Base-by-base conservation (phyloP, 2,888 invertebrate genomes). In the Leuctra nigra region DNA sequence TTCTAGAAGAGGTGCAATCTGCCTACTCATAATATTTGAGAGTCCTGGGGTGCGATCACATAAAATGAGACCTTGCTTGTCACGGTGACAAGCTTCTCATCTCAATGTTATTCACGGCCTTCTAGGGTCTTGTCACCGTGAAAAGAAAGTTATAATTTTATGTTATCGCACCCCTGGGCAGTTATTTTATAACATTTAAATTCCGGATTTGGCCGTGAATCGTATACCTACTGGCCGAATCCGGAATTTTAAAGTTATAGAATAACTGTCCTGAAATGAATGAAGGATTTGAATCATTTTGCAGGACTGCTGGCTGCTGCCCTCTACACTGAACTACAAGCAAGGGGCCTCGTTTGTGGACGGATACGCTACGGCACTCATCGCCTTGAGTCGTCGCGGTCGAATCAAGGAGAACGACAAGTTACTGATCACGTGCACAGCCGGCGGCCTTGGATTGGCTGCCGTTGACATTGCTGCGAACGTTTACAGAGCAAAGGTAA, bases 381-480 rank as follows among this genome's bases (percentile, higher is more conserved):
- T 83, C 63, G 82, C 82, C 2, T 74, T 86, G 58, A 75, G 79
- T 63, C 66, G 71, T 16, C 62, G 68, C 53, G 71, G 74, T 61
- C 72, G 69, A 59, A 60, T 61, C 3, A 70, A 66, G 18, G 70
- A 73, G 35, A 55, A 54, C 47, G 58, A 70, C 75, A 75, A 75
- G 47, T 76, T 86, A n/a, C 67, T 86, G 11, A 75, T 86, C 35
- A 80, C 84, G 41, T 81, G 82, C 33, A 82, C 82, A 7, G 74
- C 81, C 52, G 84, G 82, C 18, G 81, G 82, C 9, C 70, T 80
- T 44, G 80, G 80, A 14, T 68, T 84, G 44, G 85, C 86, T 56
- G 81, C 82, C 39, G 78, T 84, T 18, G 86, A 86, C 70, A 73
- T 86, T 44, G 84, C 84, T 39, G 77, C 81, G 11, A 83, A 82